These are phyloP conservation scores for Dallia pectoralis DNA, from an alignment of 2,797 vertebrate genomes.

Conservation along the genomic window DNA sequence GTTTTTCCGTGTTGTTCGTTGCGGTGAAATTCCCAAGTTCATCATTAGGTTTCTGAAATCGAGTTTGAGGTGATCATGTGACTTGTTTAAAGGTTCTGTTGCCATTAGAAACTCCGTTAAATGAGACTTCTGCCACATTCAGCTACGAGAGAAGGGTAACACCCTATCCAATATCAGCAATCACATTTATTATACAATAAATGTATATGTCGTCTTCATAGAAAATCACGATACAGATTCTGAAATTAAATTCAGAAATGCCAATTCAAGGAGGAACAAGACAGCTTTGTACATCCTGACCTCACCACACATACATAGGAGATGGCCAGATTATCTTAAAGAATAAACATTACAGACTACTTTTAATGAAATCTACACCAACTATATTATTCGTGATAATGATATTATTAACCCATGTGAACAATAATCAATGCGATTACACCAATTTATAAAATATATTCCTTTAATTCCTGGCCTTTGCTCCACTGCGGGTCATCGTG, in stretches of 20 bases:
- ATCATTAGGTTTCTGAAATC: conserved; percentile 71
- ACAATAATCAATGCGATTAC: conserved; percentile 16
- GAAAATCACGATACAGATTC: conserved; percentile 51
- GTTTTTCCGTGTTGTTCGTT: conserved; percentile 81
- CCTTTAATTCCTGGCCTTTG: conserved; percentile 54
- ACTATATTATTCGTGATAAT: no score
- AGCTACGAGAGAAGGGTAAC: conserved; percentile 70
- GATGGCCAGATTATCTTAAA: conserved; percentile 3
- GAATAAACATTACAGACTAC: conserved; percentile 20
- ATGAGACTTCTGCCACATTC: conserved; percentile 60
- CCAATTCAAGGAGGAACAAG: background rate
- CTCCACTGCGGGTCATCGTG: conserved; percentile 58
- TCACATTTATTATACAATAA: conserved; percentile 61
- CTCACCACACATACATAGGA: conserved; percentile 14
- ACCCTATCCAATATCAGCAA: conserved; percentile 66
- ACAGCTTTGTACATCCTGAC: no score
- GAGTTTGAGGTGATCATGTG: conserved; percentile 80
- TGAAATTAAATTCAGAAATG: conserved; percentile 55
- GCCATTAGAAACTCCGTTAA: conserved; percentile 75
- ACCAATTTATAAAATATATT: conserved; percentile 33
- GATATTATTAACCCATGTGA: conserved; percentile 50
- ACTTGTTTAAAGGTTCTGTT: conserved; percentile 74
- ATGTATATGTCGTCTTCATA: conserved; percentile 64
- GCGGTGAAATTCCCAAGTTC: conserved; percentile 80
- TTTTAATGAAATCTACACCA: no score